Conservation (phyloP, 2,797 vertebrate species). For the Urocyon cinereoargenteus region DNA sequence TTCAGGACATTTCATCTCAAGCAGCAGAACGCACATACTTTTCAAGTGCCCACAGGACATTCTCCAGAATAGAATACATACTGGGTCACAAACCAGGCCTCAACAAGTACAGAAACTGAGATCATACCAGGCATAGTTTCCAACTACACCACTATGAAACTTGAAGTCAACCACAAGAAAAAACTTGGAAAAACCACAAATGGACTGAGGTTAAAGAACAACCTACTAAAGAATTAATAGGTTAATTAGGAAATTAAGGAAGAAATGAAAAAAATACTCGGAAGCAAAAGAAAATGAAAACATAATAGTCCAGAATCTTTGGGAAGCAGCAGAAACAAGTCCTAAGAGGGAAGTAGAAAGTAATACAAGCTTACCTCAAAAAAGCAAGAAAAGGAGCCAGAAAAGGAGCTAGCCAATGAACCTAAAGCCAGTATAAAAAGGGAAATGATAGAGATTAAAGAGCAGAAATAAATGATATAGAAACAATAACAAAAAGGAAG, state of each 20-base stretch:
- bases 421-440: neutral
- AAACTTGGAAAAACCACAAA: neutral
- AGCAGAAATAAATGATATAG: neutral
- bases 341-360: neutral
- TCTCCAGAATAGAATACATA: neutral
- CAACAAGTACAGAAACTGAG: neutral
- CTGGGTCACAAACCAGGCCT: neutral
- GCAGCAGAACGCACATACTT: neutral
- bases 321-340: neutral
- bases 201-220: neutral
- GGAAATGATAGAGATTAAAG: neutral
- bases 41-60: neutral
- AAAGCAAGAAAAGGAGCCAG: neutral
- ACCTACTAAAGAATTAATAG: neutral
- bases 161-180: neutral
- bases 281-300: neutral
- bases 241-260: neutral
- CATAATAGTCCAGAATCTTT: neutral
- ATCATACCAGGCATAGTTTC: neutral
- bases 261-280: neutral
- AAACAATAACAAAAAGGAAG: neutral
- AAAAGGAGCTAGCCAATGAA: neutral
- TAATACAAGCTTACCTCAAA: neutral
- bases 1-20: neutral
- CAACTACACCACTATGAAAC: neutral